Conservation (phyloP, 2,113 vertebrate species). For the Tretioscincus oriximinensis region DNA sequence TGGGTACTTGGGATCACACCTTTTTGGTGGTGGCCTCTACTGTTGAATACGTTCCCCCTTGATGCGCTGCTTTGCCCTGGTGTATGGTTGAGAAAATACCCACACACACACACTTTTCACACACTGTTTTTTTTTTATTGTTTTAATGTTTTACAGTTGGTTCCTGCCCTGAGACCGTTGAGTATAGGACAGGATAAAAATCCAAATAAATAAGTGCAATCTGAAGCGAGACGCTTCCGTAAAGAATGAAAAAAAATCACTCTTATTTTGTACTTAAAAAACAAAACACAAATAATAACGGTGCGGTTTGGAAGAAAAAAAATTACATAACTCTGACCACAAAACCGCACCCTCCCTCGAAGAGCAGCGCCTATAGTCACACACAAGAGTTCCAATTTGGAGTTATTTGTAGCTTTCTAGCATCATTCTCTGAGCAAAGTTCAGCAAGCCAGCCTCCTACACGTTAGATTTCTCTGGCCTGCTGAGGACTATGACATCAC, state of each 20-base stretch:
- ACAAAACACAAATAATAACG: neutral
- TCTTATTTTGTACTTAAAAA: neutral
- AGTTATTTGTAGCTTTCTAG: conserved; percentile 16
- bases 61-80: too few species aligned
- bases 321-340: conserved; percentile 22
- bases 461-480: conserved; percentile 67
- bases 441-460: conserved; percentile 34
- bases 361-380: neutral
- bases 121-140: neutral
- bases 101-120: too few species aligned
- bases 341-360: conserved; percentile 6
- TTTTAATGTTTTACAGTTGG: too few species aligned
- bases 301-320: neutral
- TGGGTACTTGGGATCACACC: too few species aligned
- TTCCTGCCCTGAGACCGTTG: too few species aligned
- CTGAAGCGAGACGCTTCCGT: neutral
- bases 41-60: too few species aligned
- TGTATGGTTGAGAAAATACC: too few species aligned
- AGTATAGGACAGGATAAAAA: too few species aligned
- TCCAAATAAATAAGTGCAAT: neutral
- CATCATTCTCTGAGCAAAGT: conserved; percentile 19
- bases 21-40: too few species aligned
- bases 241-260: neutral
- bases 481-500: conserved; percentile 71
- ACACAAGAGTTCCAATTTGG: neutral